Evolutionary conservation across 2,797 vertebrate species (phyloP).

Genomic region (Capromys pilorides): DNA sequence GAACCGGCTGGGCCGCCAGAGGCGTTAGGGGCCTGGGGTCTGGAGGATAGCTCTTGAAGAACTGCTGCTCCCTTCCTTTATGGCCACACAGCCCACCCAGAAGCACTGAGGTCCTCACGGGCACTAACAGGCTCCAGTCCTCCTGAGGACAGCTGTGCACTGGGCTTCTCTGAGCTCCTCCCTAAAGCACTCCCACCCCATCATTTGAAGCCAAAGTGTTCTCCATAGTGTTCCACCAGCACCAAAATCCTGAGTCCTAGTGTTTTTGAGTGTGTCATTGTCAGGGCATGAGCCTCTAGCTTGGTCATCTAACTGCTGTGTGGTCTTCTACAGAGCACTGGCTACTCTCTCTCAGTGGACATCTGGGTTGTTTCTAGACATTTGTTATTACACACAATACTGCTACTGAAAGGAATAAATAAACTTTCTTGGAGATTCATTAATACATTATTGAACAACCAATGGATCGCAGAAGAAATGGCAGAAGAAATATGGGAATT

Average conservation of each 20-base stretch:
- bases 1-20: background rate
- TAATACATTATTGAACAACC: background rate
- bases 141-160: background rate
- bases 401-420: background rate
- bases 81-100: fast-evolving
- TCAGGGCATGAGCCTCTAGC: too few species aligned
- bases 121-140: background rate
- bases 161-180: background rate
- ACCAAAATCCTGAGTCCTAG: background rate
- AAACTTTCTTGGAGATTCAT: background rate
- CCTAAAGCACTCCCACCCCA: background rate
- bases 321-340: background rate
- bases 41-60: background rate
- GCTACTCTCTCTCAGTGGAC: background rate
- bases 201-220: background rate
- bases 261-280: background rate
- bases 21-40: fast-evolving
- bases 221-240: background rate
- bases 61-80: background rate
- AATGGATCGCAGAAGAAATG: background rate
- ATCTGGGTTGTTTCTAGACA: background rate
- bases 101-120: background rate
- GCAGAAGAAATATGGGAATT: background rate
- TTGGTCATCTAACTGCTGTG: background rate
- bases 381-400: background rate